Conservation (phyloP, 2,113 vertebrate species). For the Apistogramma diplotaenia region DNA sequence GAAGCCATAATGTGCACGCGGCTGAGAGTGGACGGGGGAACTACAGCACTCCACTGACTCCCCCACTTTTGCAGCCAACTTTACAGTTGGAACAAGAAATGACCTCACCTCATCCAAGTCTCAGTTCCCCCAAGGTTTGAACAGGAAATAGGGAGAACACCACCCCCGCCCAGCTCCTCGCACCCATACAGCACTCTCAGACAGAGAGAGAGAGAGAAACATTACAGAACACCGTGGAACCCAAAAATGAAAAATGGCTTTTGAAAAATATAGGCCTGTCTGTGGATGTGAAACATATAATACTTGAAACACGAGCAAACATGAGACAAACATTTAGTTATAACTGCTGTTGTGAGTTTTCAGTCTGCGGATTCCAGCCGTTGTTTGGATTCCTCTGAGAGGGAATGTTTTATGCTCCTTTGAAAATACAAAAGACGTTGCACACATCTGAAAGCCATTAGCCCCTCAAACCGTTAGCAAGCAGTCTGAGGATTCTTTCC, state of each 20-base stretch:
- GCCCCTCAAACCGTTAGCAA: slow-evolving; percentile 77
- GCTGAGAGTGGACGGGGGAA: neutral
- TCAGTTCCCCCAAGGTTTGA: slow-evolving; percentile 58
- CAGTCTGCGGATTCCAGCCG: slow-evolving; percentile 79
- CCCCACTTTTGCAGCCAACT: slow-evolving; percentile 26
- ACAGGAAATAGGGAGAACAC: slow-evolving; percentile 62
- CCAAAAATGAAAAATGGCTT: slow-evolving; percentile 3
- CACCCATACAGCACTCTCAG: slow-evolving; percentile 22
- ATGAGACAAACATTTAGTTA: slow-evolving; percentile 33
- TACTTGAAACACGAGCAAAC: slow-evolving; percentile 14
- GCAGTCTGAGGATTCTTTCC: slow-evolving; percentile 72
- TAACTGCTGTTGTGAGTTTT: slow-evolving; percentile 67
- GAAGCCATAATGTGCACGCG: neutral
- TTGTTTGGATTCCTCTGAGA: slow-evolving; percentile 82
- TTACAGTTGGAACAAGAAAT: slow-evolving; percentile 65
- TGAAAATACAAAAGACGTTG: slow-evolving; percentile 74
- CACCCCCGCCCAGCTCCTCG: slow-evolving; percentile 37
- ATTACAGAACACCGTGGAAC: neutral
- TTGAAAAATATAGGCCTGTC: neutral
- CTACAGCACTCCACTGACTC: neutral
- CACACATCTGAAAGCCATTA: slow-evolving; percentile 88
- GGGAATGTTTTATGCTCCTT: slow-evolving; percentile 82
- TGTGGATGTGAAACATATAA: slow-evolving; percentile 18
- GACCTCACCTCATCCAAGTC: slow-evolving; percentile 67
- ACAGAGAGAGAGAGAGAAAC: slow-evolving; percentile 7